Conservation (phyloP, 2,888 invertebrate species). For the Acanthococcus lagerstroemiae region DNA sequence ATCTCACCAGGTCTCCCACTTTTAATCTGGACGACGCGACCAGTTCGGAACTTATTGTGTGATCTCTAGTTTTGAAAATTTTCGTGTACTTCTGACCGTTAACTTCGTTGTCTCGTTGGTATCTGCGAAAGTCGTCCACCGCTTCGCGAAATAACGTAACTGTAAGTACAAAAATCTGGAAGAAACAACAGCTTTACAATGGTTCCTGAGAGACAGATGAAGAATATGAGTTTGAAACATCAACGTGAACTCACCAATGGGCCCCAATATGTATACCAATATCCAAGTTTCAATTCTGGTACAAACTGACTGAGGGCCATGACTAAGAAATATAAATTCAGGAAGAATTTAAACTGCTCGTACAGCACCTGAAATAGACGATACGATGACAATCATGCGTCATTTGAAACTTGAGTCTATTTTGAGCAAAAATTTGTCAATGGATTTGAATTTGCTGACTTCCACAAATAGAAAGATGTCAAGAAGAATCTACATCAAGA, state of each 20-base stretch:
- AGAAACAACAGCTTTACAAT: conserved; percentile 28
- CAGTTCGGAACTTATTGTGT: conserved; percentile 52
- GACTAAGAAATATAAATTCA: conserved; percentile 93
- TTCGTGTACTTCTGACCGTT: conserved; percentile 88
- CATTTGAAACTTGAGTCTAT: no score
- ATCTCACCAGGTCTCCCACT: conserved; percentile 54
- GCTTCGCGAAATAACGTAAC: conserved; percentile 95
- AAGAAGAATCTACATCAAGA: no score
- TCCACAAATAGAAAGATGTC: no score
- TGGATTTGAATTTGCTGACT: no score
- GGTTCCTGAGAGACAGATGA: conserved; percentile 2
- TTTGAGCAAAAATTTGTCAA: no score
- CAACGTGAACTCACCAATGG: conserved; percentile 56
- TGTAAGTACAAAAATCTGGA: conserved; percentile 79
- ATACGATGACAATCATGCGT: no score
- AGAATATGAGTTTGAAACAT: neutral
- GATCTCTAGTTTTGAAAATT: conserved; percentile 51
- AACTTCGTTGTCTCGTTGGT: conserved; percentile 88
- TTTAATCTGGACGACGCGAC: conserved; percentile 79
- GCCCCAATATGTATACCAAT: conserved; percentile 98
- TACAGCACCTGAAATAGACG: conserved; percentile 61
- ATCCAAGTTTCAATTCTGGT: conserved; percentile 90
- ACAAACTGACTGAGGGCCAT: conserved; percentile 99
- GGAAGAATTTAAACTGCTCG: conserved; percentile 97
- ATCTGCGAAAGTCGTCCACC: conserved; percentile 87